Conservation (phyloP, 1,140 invertebrate genomes). For the Drosophila orosa region DNA sequence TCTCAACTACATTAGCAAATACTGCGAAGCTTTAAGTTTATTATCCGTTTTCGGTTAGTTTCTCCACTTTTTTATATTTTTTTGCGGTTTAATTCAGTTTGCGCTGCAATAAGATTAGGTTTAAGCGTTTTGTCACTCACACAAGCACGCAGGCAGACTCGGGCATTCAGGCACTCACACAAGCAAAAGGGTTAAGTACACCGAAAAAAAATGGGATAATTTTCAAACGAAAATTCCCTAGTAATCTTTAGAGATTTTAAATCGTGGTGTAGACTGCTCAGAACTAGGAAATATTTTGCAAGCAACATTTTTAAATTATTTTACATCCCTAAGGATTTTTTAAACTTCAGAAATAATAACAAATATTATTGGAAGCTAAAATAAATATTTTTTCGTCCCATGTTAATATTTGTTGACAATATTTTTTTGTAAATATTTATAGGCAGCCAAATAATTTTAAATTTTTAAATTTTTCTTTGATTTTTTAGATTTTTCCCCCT, state of each 20-base stretch:
- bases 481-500: background rate
- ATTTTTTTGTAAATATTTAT: background rate
- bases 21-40: constrained; percentile 83
- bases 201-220: constrained; percentile 10
- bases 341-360: no score
- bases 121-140: constrained; percentile 39
- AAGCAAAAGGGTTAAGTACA: constrained; percentile 27
- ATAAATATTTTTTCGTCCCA: no score
- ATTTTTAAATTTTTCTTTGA: background rate
- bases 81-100: constrained; percentile 41
- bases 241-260: background rate
- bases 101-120: constrained; percentile 64
- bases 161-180: constrained; percentile 34
- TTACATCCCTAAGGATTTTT: background rate
- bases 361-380: no score
- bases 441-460: background rate
- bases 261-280: background rate
- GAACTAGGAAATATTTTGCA: background rate
- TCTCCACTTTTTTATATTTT: constrained; percentile 14
- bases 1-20: constrained; percentile 80
- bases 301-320: background rate
- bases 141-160: constrained; percentile 14
- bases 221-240: background rate
- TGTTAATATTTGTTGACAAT: background rate
- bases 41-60: constrained; percentile 45